Conservation (phyloP, 2,888 invertebrate genomes). For the Eupeodes latifasciatus region DNA sequence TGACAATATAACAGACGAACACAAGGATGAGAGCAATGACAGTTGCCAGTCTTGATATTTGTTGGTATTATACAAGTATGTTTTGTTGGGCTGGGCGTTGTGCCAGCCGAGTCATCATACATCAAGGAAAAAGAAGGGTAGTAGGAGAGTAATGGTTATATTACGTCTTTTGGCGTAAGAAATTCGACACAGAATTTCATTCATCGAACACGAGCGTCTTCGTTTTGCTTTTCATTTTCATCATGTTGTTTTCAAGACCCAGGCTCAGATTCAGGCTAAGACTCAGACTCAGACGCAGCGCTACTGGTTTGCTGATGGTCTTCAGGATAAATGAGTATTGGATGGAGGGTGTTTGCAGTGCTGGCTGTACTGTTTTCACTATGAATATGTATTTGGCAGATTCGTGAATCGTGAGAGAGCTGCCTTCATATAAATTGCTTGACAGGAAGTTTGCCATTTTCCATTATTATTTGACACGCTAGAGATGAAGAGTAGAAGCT, state of each 20-base stretch:
- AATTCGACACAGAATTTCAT: conserved; percentile 66
- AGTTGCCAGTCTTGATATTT: conserved; percentile 37
- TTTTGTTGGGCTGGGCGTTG: conserved; percentile 45
- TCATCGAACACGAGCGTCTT: conserved; percentile 21
- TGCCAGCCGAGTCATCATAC: conserved; percentile 35
- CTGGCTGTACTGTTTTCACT: conserved; percentile 40
- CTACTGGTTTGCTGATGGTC: conserved; percentile 8
- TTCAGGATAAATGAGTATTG: conserved; percentile 10
- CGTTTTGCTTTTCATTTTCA: neutral
- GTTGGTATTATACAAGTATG: conserved; percentile 9
- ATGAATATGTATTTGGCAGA: conserved; percentile 65
- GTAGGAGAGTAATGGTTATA: conserved; percentile 73
- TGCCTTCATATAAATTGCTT: conserved; percentile 57
- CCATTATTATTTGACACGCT: conserved; percentile 59
- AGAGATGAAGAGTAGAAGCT: neutral
- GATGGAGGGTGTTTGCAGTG: conserved; percentile 42
- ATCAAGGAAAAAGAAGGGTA: conserved; percentile 37
- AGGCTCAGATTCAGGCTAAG: too few relatives aligned
- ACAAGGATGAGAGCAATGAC: conserved; percentile 57
- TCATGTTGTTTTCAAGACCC: neutral
- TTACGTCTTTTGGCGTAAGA: conserved; percentile 63
- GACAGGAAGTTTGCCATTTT: conserved; percentile 68
- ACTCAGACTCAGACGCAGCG: too few relatives aligned
- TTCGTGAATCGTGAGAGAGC: conserved; percentile 40
- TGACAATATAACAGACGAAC: conserved; percentile 21